These are phyloP conservation scores for Amphiduros pacificus DNA, from an alignment of 2,888 invertebrate genomes.

Conservation along the genomic window DNA sequence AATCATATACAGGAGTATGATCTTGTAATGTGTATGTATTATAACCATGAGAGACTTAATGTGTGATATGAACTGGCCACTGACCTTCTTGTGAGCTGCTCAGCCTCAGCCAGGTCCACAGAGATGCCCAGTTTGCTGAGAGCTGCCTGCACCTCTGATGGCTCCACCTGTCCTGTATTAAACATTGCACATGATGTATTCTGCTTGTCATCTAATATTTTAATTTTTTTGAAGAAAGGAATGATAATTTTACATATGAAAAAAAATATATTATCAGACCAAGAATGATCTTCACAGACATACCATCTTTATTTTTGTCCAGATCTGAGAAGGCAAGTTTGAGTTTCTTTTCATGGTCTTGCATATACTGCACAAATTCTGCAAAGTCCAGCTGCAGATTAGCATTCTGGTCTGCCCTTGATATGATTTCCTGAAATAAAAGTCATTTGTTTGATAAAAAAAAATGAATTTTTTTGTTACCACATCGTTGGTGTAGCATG, in stretches of 20 bases:
- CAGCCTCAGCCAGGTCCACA: slow-evolving; percentile 81
- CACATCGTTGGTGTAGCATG: too few relatives aligned
- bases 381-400: slow-evolving; percentile 69
- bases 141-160: slow-evolving; percentile 85
- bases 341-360: slow-evolving; percentile 92
- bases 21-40: too few relatives aligned
- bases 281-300: too few relatives aligned
- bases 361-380: slow-evolving; percentile 91
- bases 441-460: background rate
- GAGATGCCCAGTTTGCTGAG: slow-evolving; percentile 88
- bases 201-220: background rate
- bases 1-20: too few relatives aligned
- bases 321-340: slow-evolving; percentile 87
- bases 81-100: slow-evolving; percentile 83
- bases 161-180: slow-evolving; percentile 56
- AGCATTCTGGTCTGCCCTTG: slow-evolving; percentile 27
- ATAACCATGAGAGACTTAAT: background rate
- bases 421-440: slow-evolving; percentile 27
- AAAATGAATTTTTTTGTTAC: background rate
- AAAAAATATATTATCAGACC: too few relatives aligned
- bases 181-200: background rate
- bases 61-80: slow-evolving; percentile 9
- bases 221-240: too few relatives aligned
- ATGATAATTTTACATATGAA: background rate
- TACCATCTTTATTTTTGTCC: slow-evolving; percentile 93